Base-by-base conservation (phyloP, 2,113 vertebrate species). In the Arothron firmamentum region DNA sequence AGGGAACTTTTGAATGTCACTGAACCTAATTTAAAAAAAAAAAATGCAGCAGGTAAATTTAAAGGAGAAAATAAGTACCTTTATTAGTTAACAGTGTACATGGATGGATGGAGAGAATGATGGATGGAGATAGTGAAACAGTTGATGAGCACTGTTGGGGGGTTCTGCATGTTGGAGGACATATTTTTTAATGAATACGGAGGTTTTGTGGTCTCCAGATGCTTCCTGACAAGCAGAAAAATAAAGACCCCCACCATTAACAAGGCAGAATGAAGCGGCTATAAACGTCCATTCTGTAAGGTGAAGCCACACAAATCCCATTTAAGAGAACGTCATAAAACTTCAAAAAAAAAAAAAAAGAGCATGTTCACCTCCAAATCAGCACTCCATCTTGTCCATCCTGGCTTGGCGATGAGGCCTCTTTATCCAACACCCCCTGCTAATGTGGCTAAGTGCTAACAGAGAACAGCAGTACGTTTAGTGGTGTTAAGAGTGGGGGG, bases 381-480 rank as follows among this genome's bases (percentile, higher is more conserved):
- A 75, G 55, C 59, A 23, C 59, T 42, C 63, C 70, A 54, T 62
- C 62, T 18, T 66, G 54, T 34, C 14, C 41, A 17, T 61, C 62
- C 56, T 14, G 1, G 20, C 56, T 48, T n/a, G 18, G 28, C 55
- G 55, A 61, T 50, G 17, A 63, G 48, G 65, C 63, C 59, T 61
- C 51, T 70, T 59, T 31, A 72, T 52, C 61, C 67, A 17, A 72
- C 47, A 28, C 59, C 75, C 80, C 72, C 72, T 65, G 73, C 77
- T 81, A 84, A 82, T 34, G 58, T 66, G 78, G 84, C 79, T 83
- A 83, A 78, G 78, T 71, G 70, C 86, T 80, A 85, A 88, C 82
- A 82, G 80, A 77, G 85, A 83, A 57, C 84, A 88, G 78, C 76
- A 79, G 83, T 58, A 45, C 46, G 68, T 76, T 75, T 61, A 15